Evolutionary conservation across 2,113 vertebrate species (phyloP), one percentile per base, ranked within the genome.

Genomic region (Rana temporaria): DNA sequence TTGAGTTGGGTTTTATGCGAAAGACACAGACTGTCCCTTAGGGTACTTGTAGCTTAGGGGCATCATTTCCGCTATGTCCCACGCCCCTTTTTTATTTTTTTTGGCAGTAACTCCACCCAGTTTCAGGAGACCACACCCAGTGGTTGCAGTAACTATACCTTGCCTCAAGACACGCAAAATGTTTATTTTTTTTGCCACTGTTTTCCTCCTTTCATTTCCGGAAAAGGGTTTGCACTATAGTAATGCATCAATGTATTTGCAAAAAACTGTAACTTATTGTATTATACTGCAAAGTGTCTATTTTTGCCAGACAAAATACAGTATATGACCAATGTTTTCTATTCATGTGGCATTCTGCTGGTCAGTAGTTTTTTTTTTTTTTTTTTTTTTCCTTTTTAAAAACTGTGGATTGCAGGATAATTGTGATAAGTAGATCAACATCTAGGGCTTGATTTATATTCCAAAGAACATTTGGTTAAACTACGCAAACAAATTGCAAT

Each of bases 221-320:
- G 88, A 87, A 87, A 81, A 67, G 38, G 79, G 68, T 85, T 89
- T 90, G 88, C 87, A 85, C 89, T 79, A 85, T 90, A 90, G 85
- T 85, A 87, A 86, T 86, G 79, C 6, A 3, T 68, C 72, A 85
- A 86, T 85, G 84, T 85, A 53, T 89, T 88, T 90, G 88, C 77
- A 87, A 78, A 78, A 89, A 89, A 72, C 64, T 85, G 85, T 87
- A 86, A 86, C 0, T 57, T 86, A 85, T 89, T 86, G 87, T 90
- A 87, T 89, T 84, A 85, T 83, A 86, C 84, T 90, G 19, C 0
- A 71, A 89, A 87, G 84, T 89, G 88, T 91, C 89, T 89, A 69
- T 89, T 91, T 91, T 87, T 89, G 88, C 88, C 89, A 87, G 82
- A 90, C 78, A 76, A 72, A 84, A 77, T 79, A 81, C 87, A 88